phyloP scores from a whole-genome alignment of 2,888 invertebrate species.

The Osedax frankpressi region DNA sequence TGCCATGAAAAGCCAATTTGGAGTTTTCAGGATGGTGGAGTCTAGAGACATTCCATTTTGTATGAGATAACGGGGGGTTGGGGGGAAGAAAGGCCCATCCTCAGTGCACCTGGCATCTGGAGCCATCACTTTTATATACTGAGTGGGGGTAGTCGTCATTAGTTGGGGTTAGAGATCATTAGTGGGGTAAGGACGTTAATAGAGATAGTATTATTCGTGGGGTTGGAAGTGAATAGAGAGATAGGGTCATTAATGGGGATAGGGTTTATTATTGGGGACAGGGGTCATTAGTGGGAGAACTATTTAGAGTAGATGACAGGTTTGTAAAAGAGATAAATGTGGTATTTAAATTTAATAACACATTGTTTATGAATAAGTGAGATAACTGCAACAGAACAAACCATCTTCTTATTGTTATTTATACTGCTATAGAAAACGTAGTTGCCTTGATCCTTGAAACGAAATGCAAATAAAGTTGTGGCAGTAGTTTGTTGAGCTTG shows the following conservation, averaged over 20 bases:
- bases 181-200: too few species aligned
- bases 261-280: too few species aligned
- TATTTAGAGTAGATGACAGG: too few species aligned
- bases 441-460: conserved; percentile 38
- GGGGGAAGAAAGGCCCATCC: conserved; percentile 42
- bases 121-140: conserved; percentile 42
- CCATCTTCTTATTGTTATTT: conserved; percentile 39
- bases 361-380: too few species aligned
- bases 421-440: conserved; percentile 41
- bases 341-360: too few species aligned
- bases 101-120: conserved; percentile 36
- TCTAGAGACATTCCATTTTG: conserved; percentile 35
- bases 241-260: too few species aligned
- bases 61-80: conserved; percentile 35
- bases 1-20: conserved; percentile 41
- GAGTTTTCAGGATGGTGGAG: conserved; percentile 39
- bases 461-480: conserved; percentile 39
- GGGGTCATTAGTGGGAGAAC: too few species aligned
- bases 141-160: conserved; percentile 20
- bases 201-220: too few species aligned
- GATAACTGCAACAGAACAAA: too few species aligned
- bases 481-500: conserved; percentile 32
- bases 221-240: too few species aligned
- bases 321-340: too few species aligned
- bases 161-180: too few species aligned